Evolutionary conservation across 2,113 vertebrate genomes (phyloP), one percentile per base, ranked within the genome.

Genomic region (Herpailurus yagouaroundi): DNA sequence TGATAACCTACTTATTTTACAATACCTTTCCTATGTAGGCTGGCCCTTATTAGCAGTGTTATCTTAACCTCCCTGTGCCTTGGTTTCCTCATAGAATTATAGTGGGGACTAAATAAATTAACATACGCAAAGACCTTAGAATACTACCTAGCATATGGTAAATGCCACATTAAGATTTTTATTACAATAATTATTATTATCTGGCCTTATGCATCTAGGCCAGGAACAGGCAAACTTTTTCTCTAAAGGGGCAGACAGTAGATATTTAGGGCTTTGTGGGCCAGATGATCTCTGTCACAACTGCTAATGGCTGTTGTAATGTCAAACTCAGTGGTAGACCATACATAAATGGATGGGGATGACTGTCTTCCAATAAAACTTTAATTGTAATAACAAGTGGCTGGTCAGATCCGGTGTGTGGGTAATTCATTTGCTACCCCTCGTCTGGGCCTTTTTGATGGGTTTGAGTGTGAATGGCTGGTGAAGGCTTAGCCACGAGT

Each of bases 221-320:
- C 21, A 66, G 21, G 4, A 27, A 3, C 33, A 76, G 48, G 55
- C 31, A 90, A 76, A 87, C 19, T 23, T 80, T 71, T 82, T 55
- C 66, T 93, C 50, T 82, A 45, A 36, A 77, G 27, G 25, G 19
- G 38, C 21, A 77, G 52, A 48, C 16, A 73, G 60, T 80, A 48
- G 91, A 84, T 94, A 91, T 82, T 88, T 94, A 84, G 91, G 77
- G 45, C 29, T 89, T 84, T 63, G 33, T 69, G 16, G n/a, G 41
- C 92, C 73, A 84, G 11, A 52, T 25, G 80, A 64, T 55, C 31
- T 69, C 84, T 76, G 45, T 81, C n/a, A 68, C 19, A 63, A 81
- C 25, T 64, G 64, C 31, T 57, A 4, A 55, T 4, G 4, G n/a
- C 31, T 87, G 45, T 33, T 48, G 29, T 79, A 36, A 69, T 57